Conservation (phyloP, 2,113 vertebrate species). For the Takifugu flavidus region DNA sequence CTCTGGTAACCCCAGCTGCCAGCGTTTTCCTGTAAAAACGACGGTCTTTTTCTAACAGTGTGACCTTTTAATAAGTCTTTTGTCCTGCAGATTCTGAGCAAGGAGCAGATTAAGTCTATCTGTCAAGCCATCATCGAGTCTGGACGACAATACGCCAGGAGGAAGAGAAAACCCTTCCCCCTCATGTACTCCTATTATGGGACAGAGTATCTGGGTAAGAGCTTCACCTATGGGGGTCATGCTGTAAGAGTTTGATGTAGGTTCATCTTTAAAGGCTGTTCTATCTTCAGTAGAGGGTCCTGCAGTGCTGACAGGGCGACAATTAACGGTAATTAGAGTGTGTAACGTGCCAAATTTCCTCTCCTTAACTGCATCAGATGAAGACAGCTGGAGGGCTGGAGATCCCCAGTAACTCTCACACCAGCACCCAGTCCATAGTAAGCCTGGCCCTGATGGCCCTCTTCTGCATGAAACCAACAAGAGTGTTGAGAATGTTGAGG, state of each 20-base stretch:
- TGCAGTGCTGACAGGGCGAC: background rate
- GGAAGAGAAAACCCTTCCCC: conserved; percentile 84
- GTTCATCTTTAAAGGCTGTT: background rate
- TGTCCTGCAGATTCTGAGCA: conserved; percentile 78
- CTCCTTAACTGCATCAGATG: conserved; percentile 59
- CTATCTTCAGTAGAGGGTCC: background rate
- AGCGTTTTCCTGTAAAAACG: no score
- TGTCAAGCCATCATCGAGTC: conserved; percentile 87
- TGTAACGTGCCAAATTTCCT: conserved; percentile 44
- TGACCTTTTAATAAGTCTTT: background rate
- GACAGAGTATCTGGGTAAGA: conserved; percentile 87
- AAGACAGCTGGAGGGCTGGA: conserved; percentile 40
- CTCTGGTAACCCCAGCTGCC: no score
- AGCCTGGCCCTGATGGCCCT: conserved; percentile 40
- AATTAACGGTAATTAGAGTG: background rate
- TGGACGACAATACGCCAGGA: conserved; percentile 84
- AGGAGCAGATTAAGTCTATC: conserved; percentile 85
- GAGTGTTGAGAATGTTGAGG: background rate
- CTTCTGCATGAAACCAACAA: conserved; percentile 53
- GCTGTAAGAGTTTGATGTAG: background rate
- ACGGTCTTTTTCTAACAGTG: no score
- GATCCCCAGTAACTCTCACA: conserved; percentile 50
- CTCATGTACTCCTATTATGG: conserved; percentile 91
- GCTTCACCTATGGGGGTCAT: background rate
- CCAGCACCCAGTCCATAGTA: conserved; percentile 58